Evolutionary conservation across 2,113 vertebrate genomes (phyloP).

Genomic region (Australoheros scitulus): DNA sequence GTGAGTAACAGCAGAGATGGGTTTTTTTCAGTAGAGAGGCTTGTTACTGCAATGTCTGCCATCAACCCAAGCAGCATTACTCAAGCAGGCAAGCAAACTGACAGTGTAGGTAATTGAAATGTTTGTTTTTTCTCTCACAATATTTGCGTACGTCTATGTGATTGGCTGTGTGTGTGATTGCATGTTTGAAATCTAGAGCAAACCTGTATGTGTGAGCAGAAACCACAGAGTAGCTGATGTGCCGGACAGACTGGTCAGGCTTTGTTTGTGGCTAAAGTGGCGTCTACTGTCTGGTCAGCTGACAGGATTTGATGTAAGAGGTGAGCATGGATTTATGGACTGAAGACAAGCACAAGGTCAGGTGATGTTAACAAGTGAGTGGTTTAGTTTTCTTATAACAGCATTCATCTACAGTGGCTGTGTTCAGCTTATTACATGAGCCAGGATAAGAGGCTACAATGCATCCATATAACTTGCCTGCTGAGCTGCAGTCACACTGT

Average conservation of each 20-base stretch:
- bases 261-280: background rate
- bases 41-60: slow-evolving; percentile 55
- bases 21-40: background rate
- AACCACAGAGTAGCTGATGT: slow-evolving; percentile 16
- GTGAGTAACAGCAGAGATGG: background rate
- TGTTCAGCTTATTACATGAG: background rate
- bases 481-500: background rate
- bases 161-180: background rate
- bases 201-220: background rate
- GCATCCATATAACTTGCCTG: background rate
- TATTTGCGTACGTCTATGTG: background rate
- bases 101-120: slow-evolving; percentile 16
- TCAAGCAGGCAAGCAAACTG: slow-evolving; percentile 38
- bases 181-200: background rate
- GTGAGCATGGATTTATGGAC: background rate
- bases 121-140: background rate
- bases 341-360: background rate
- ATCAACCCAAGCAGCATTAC: slow-evolving; percentile 9
- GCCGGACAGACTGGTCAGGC: background rate
- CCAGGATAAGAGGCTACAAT: too few species aligned
- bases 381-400: background rate
- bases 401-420: background rate
- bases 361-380: background rate
- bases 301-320: background rate
- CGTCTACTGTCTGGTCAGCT: slow-evolving; percentile 13